phyloP scores from a whole-genome alignment of 2,113 vertebrate species.

The Tragulus kanchil region DNA sequence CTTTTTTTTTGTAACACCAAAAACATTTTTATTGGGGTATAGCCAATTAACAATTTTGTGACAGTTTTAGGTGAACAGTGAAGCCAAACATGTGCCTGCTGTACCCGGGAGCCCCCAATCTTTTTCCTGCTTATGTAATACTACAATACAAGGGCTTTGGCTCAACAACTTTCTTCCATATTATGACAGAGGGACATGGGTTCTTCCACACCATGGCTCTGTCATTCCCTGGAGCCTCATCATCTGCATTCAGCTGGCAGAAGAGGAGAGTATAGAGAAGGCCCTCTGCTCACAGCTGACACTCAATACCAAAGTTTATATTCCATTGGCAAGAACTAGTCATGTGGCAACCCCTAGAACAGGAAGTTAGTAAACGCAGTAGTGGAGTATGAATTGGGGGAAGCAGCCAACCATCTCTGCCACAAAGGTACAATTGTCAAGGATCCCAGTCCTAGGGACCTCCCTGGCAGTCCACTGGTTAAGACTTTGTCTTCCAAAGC shows the following conservation, averaged over 20 bases:
- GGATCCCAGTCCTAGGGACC: not conserved
- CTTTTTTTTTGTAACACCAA: not conserved
- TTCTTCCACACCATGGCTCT: not conserved
- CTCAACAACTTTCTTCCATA: not conserved
- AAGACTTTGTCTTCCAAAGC: not conserved
- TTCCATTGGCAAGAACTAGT: not conserved
- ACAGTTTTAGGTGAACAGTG: no score
- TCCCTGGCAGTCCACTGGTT: not conserved
- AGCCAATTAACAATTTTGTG: no score
- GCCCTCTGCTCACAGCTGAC: not conserved
- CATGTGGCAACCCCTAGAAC: not conserved
- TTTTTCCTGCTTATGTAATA: conserved; percentile 34
- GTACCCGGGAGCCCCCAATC: no score
- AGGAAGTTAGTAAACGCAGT: not conserved
- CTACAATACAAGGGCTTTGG: not conserved
- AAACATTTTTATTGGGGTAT: no score
- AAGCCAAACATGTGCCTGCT: no score
- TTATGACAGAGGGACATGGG: not conserved
- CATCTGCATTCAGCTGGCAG: not conserved
- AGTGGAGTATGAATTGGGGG: not conserved
- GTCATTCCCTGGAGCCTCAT: not conserved
- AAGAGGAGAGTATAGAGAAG: not conserved
- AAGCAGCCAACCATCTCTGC: not conserved
- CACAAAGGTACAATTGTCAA: not conserved
- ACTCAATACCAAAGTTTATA: not conserved